These are phyloP conservation scores for Poecile atricapillus DNA, from an alignment of 2,113 vertebrate species.

Conservation along the genomic window DNA sequence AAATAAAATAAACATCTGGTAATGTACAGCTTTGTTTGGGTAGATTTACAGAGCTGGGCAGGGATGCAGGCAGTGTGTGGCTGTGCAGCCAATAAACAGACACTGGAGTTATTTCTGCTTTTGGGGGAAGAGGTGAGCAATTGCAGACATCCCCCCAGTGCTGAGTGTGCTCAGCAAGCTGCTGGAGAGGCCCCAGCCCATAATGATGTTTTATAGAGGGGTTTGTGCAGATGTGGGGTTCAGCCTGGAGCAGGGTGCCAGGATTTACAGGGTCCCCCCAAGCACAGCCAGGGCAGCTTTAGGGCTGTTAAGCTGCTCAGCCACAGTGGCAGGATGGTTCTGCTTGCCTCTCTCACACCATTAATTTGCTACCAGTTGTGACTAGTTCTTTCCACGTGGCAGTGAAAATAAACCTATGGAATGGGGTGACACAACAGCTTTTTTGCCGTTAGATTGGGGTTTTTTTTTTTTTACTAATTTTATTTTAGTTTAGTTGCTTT, in stretches of 20 bases:
- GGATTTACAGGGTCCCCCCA: background rate
- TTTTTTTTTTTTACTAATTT: background rate
- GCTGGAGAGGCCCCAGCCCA: conserved; percentile 1
- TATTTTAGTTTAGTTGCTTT: conserved; percentile 6
- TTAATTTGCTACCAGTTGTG: conserved; percentile 37
- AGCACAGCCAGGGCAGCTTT: conserved; percentile 17
- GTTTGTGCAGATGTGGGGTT: conserved; percentile 17
- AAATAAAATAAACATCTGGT: conserved; percentile 58
- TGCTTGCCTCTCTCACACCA: background rate
- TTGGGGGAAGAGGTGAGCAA: conserved; percentile 21
- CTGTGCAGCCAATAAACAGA: conserved; percentile 23
- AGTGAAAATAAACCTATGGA: background rate
- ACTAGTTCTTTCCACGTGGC: background rate
- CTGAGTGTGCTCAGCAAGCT: conserved; percentile 38
- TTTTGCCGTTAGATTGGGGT: background rate
- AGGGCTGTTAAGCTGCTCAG: conserved; percentile 39
- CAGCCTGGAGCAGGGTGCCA: conserved; percentile 14
- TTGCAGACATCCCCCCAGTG: conserved; percentile 31
- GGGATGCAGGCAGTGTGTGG: background rate
- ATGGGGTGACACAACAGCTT: background rate
- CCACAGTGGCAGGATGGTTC: background rate
- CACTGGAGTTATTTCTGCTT: conserved; percentile 27
- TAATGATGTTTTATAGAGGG: background rate
- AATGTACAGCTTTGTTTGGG: conserved; percentile 37
- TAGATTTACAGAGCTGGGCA: conserved; percentile 21